phyloP scores from a whole-genome alignment of 2,888 invertebrate genomes.

The Eumacrocentrus americanus region DNA sequence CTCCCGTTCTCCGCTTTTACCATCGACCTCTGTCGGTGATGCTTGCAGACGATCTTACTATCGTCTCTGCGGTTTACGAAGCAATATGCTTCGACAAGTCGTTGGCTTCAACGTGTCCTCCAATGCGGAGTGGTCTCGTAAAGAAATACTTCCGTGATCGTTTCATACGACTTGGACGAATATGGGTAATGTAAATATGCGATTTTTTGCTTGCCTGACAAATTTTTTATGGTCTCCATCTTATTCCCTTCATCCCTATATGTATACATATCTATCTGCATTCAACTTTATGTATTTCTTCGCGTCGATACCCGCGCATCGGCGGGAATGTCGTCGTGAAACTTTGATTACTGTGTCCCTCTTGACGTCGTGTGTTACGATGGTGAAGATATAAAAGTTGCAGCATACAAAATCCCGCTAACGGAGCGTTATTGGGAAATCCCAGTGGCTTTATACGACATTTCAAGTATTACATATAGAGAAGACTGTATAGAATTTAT shows the following conservation, averaged over 20 bases:
- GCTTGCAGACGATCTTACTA: not conserved
- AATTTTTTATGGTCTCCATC: constrained; percentile 6
- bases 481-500: too few relatives aligned
- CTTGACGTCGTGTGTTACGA: not conserved
- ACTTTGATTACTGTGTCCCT: constrained; percentile 5
- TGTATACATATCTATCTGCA: too few relatives aligned
- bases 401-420: not conserved
- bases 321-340: constrained; percentile 7
- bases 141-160: constrained; percentile 16
- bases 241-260: too few relatives aligned
- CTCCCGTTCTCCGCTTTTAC: not conserved
- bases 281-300: constrained; percentile 9
- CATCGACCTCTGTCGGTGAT: too few relatives aligned
- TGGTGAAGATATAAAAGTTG: not conserved
- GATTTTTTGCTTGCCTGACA: constrained; percentile 9
- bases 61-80: constrained; percentile 7
- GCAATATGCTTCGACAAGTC: constrained; percentile 24
- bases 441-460: not conserved
- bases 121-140: constrained; percentile 6
- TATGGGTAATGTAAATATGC: not conserved
- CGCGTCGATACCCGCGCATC: constrained; percentile 2
- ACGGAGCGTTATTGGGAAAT: constrained; percentile 5
- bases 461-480: not conserved
- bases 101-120: constrained; percentile 5
- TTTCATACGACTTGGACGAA: not conserved